Conservation (phyloP, 1,140 invertebrate genomes). For the Eurosta solidaginis region DNA sequence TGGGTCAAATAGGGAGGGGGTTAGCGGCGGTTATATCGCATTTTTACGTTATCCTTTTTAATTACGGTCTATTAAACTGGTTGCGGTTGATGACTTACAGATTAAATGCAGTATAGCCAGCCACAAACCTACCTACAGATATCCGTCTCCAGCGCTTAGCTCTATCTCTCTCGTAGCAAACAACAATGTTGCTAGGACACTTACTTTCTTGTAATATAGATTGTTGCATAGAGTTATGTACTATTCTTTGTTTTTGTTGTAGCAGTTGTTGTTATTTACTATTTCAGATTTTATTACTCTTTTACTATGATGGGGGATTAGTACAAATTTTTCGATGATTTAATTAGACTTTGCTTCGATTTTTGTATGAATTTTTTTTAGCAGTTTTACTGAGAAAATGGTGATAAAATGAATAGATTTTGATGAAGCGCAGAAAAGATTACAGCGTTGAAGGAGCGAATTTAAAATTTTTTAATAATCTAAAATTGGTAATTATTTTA, state of each 20-base stretch:
- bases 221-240: neutral
- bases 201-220: too few species aligned
- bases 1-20: neutral
- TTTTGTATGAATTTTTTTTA: neutral
- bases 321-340: neutral
- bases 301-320: neutral
- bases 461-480: too few species aligned
- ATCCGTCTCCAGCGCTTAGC: neutral
- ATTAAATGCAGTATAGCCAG: conserved; percentile 33
- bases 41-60: conserved; percentile 29
- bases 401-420: neutral
- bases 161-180: neutral
- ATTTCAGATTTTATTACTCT: neutral
- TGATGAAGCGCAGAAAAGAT: too few species aligned
- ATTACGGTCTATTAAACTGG: conserved; percentile 31
- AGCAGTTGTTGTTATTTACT: neutral
- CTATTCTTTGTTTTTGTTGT: neutral
- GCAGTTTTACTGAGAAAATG: neutral
- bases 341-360: neutral
- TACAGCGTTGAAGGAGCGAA: too few species aligned
- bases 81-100: conserved; percentile 28
- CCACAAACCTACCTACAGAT: too few species aligned
- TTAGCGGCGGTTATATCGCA: neutral
- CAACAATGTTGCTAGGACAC: conserved; percentile 22
- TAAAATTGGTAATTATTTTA: too few species aligned